Evolutionary conservation across 2,797 vertebrate species (phyloP).

Genomic region (Mormyrus proboscirostris): DNA sequence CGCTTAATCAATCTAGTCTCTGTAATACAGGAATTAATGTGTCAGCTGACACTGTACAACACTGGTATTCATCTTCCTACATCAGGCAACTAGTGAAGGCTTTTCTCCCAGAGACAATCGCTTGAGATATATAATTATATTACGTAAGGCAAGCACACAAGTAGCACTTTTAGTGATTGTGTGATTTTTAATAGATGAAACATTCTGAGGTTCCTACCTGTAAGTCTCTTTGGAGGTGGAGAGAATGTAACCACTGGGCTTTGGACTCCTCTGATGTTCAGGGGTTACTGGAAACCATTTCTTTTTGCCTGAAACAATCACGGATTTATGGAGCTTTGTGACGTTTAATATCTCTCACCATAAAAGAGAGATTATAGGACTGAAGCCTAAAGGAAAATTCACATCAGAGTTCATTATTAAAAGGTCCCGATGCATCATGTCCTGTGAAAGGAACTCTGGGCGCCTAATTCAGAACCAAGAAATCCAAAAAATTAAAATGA

Average conservation of each 20-base stretch:
- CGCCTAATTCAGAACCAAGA: neutral
- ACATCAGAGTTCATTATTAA: neutral
- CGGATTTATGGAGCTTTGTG: neutral
- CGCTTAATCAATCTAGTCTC: neutral
- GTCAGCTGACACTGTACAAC: neutral
- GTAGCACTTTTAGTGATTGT: neutral
- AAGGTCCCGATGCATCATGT: neutral
- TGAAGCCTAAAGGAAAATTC: neutral
- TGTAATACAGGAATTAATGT: conserved; percentile 10
- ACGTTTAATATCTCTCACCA: neutral
- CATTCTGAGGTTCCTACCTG: neutral
- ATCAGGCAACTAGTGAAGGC: neutral
- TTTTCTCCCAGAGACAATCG: neutral
- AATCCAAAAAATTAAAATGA: neutral
- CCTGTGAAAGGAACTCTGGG: neutral
- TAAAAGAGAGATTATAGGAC: conserved; percentile 2
- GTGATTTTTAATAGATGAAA: neutral
- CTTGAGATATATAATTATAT: neutral
- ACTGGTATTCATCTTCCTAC: conserved; percentile 5
- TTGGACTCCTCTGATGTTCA: neutral
- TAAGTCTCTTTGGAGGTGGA: neutral
- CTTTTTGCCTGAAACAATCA: neutral
- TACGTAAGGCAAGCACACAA: neutral
- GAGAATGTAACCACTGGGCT: neutral
- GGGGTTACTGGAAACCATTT: neutral